A percentile compares a stretch with the other conserved stretches of the same genome.
These are phyloP conservation scores for Pharmacophagus antenor DNA, from an alignment of 2,888 invertebrate genomes.

Conservation along the genomic window DNA sequence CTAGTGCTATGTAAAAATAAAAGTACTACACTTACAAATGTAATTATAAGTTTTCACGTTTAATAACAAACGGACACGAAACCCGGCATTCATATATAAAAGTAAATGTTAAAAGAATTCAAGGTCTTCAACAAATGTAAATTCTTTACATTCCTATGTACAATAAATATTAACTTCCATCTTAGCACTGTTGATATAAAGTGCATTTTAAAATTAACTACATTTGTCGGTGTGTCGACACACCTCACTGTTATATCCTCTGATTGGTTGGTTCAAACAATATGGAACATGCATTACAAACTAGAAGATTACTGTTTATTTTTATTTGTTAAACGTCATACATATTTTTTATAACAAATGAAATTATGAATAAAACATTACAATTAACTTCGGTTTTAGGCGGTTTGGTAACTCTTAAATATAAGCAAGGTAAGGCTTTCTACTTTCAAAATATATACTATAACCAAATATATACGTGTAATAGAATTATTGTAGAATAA, in stretches of 20 bases:
- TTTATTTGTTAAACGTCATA: background rate
- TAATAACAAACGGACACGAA: background rate
- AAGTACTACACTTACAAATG: background rate
- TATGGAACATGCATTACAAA: conserved; percentile 6
- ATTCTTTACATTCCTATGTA: conserved; percentile 38
- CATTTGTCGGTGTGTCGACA: conserved; percentile 30
- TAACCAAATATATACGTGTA: conserved; percentile 34
- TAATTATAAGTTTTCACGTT: background rate
- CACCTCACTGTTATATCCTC: conserved; percentile 23
- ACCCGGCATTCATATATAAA: conserved; percentile 34
- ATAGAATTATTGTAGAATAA: conserved; percentile 32
- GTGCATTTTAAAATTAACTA: conserved; percentile 30
- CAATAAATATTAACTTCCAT: conserved; percentile 23
- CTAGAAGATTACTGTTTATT: conserved; percentile 1
- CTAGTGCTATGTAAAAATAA: background rate
- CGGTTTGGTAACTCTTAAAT: conserved; percentile 52
- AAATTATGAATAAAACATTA: background rate
- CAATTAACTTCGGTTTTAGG: conserved; percentile 20
- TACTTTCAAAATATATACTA: conserved; percentile 57
- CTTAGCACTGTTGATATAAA: conserved; percentile 31
- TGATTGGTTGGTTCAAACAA: conserved; percentile 26
- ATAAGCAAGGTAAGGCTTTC: conserved; percentile 69
- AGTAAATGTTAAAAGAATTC: conserved; percentile 44
- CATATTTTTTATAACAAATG: background rate
- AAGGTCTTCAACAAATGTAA: conserved; percentile 44